These are phyloP conservation scores for Catalaphyllia jardinei DNA, from an alignment of 64 coral and sea anemone genomes.

Conservation along the genomic window DNA sequence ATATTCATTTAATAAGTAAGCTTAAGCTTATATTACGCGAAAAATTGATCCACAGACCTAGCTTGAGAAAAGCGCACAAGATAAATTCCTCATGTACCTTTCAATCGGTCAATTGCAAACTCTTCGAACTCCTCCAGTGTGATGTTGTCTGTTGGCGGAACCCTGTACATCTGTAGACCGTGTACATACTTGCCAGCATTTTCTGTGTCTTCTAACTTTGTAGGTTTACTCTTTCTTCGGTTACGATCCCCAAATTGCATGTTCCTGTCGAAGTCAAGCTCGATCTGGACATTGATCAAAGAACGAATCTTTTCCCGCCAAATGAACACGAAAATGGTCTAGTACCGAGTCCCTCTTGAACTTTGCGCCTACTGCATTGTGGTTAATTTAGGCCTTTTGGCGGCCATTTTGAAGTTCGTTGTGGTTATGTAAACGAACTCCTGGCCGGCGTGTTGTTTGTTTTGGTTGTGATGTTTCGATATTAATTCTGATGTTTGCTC, in stretches of 20 bases:
- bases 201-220: not conserved
- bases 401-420: constrained; percentile 49
- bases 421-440: not conserved
- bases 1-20: too few species aligned
- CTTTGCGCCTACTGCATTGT: constrained; percentile 7
- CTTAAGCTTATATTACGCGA: too few species aligned
- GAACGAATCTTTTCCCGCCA: constrained; percentile 28
- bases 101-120: constrained; percentile 89
- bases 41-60: not conserved
- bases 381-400: not conserved
- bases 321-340: not conserved
- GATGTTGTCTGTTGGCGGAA: constrained; percentile 91
- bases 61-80: too few species aligned
- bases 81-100: too few species aligned
- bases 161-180: constrained; percentile 89
- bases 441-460: not conserved
- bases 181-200: constrained; percentile 28
- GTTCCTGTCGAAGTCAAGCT: not conserved
- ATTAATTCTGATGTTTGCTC: not conserved
- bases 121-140: constrained; percentile 95
- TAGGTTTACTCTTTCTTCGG: not conserved
- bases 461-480: not conserved
- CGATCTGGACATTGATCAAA: not conserved
- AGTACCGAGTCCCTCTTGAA: not conserved
- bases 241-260: not conserved